phyloP scores from a whole-genome alignment of 2,113 vertebrate species.

The Blennius ocellaris region DNA sequence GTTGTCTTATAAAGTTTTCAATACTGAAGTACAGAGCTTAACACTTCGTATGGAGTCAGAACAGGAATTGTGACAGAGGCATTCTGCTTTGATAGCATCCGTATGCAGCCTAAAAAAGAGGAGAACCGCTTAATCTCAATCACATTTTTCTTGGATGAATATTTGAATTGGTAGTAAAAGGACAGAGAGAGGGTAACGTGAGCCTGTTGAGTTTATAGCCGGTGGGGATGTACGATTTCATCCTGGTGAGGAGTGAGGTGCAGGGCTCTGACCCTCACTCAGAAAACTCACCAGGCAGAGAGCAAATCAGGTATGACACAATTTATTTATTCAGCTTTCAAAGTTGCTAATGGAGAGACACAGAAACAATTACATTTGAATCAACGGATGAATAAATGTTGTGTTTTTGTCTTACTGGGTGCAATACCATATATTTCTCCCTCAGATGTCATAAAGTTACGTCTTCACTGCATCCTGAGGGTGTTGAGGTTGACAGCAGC shows the following conservation, averaged over 20 bases:
- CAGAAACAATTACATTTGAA: slow-evolving; percentile 11
- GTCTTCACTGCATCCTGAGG: too few species aligned
- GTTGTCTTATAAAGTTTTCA: too few species aligned
- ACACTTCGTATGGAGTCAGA: too few species aligned
- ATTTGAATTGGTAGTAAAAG: slow-evolving; percentile 50
- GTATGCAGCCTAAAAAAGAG: slow-evolving; percentile 45
- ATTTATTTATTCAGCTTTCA: slow-evolving; percentile 37
- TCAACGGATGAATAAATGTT: neutral
- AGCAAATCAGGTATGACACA: slow-evolving; percentile 22
- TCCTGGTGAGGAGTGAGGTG: slow-evolving; percentile 44
- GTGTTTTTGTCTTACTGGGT: neutral
- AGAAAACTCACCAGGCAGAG: slow-evolving; percentile 23
- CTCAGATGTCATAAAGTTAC: too few species aligned
- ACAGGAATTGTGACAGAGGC: slow-evolving; percentile 41
- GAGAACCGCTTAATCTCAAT: slow-evolving; percentile 62
- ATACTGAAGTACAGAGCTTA: too few species aligned
- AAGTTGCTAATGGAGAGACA: slow-evolving; percentile 5
- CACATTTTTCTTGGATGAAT: slow-evolving; percentile 62
- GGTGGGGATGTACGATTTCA: slow-evolving; percentile 16
- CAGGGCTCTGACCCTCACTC: slow-evolving; percentile 26
- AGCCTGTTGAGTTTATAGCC: slow-evolving; percentile 19
- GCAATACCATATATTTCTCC: too few species aligned
- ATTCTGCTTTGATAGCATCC: slow-evolving; percentile 52
- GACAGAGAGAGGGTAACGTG: neutral
- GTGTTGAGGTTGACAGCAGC: too few species aligned